A percentile compares a stretch with the other conserved stretches of the same genome.
These are phyloP conservation scores for Schizotus pectinicornis DNA, from an alignment of 2,888 invertebrate species.

Conservation along the genomic window DNA sequence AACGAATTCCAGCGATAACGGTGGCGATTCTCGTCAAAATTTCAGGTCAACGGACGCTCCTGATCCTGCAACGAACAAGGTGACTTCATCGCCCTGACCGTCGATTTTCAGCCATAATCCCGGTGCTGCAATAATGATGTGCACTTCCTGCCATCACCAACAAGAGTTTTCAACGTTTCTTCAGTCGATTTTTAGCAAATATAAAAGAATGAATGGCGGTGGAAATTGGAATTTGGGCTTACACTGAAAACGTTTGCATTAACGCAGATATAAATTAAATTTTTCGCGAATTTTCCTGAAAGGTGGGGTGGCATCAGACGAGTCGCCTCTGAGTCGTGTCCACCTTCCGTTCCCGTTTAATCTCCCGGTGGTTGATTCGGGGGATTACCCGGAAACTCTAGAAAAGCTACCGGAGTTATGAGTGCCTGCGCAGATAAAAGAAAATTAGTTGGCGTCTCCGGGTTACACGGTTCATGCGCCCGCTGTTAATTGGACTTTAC, in stretches of 20 bases:
- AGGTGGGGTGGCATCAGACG: no score
- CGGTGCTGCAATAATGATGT: no score
- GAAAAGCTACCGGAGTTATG: neutral
- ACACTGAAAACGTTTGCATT: no score
- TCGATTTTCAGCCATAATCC: neutral
- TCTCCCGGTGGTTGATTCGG: constrained; percentile 18
- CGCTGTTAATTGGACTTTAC: constrained; percentile 29
- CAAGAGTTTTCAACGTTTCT: no score
- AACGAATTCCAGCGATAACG: constrained; percentile 9
- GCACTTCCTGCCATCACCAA: no score
- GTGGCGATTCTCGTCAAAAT: neutral
- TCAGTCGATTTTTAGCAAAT: no score
- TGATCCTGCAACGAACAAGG: neutral
- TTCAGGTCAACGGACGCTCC: constrained; percentile 6
- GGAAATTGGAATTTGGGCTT: no score
- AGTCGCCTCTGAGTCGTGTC: neutral
- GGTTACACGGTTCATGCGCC: constrained; percentile 19
- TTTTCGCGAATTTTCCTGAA: no score
- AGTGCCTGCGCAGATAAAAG: constrained; percentile 20
- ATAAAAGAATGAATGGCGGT: no score
- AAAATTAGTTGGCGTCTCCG: constrained; percentile 23
- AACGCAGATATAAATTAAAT: no score
- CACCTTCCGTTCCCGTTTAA: constrained; percentile 16
- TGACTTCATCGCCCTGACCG: neutral
- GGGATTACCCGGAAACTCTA: constrained; percentile 24